A percentile compares a stretch with the other conserved stretches of the same genome.
Evolutionary conservation across 2,888 invertebrate genomes (phyloP).

Genomic region (Cephus sareptanus): DNA sequence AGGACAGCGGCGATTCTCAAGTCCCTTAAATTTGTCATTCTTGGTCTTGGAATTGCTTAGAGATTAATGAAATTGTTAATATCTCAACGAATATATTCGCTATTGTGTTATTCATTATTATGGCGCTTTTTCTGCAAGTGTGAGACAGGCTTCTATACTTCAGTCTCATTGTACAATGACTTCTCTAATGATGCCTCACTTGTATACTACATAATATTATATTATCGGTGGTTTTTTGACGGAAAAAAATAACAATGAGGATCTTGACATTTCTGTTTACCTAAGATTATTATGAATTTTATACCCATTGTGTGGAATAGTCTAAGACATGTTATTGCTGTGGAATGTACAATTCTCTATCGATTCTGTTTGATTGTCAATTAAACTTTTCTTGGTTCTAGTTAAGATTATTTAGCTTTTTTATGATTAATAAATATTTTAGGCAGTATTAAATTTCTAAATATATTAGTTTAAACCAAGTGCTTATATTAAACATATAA

Average conservation of each 20-base stretch:
- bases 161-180: not conserved
- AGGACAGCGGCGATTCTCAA: not conserved
- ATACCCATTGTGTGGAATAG: not conserved
- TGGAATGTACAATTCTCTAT: not conserved
- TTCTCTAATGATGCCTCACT: not conserved
- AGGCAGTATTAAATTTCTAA: not conserved
- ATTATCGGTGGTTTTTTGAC: not conserved
- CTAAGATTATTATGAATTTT: not conserved
- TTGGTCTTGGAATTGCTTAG: not conserved
- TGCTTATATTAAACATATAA: not conserved
- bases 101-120: not conserved
- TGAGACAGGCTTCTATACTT: slow-evolving; percentile 11
- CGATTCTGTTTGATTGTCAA: not conserved
- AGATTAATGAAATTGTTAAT: not conserved
- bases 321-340: not conserved
- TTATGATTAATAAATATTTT: not conserved
- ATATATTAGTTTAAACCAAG: not conserved
- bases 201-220: not conserved
- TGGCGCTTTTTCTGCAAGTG: slow-evolving; percentile 28
- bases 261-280: not conserved
- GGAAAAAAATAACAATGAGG: not conserved
- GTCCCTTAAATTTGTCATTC: not conserved
- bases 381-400: not conserved
- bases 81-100: not conserved
- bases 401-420: not conserved